These are phyloP conservation scores for Pangasianodon gigas DNA, from an alignment of 2,113 vertebrate genomes.

Conservation along the genomic window DNA sequence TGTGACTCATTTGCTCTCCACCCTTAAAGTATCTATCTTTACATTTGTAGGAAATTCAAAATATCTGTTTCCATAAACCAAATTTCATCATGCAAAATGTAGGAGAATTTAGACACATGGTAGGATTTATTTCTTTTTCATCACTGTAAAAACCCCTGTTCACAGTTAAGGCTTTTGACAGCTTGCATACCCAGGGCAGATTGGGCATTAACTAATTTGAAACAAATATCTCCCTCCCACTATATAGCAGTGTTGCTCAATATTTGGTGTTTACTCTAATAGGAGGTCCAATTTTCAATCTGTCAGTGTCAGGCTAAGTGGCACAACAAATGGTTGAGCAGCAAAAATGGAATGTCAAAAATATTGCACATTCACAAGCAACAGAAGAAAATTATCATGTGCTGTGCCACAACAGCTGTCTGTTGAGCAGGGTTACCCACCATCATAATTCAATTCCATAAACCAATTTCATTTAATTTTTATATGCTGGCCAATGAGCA, in stretches of 20 bases:
- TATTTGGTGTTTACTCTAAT: conserved; percentile 69
- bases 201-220: conserved; percentile 57
- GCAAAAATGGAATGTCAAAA: conserved; percentile 67
- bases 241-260: conserved; percentile 60
- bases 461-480: conserved; percentile 23
- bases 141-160: background rate
- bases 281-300: conserved; percentile 72
- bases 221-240: conserved; percentile 57
- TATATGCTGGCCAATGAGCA: background rate
- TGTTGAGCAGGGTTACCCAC: conserved; percentile 45
- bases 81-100: background rate
- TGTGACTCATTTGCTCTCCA: background rate
- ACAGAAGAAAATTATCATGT: conserved; percentile 65
- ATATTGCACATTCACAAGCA: conserved; percentile 66
- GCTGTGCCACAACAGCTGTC: conserved; percentile 55
- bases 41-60: background rate
- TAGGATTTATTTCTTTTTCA: background rate
- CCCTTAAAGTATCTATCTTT: background rate
- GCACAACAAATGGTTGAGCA: conserved; percentile 71
- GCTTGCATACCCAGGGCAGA: conserved; percentile 21
- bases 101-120: background rate
- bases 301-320: conserved; percentile 73
- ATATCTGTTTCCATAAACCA: background rate
- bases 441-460: conserved; percentile 40
- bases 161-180: conserved; percentile 17